These are phyloP conservation scores for Taurulus bubalis DNA, from an alignment of 2,113 vertebrate genomes.

Conservation along the genomic window DNA sequence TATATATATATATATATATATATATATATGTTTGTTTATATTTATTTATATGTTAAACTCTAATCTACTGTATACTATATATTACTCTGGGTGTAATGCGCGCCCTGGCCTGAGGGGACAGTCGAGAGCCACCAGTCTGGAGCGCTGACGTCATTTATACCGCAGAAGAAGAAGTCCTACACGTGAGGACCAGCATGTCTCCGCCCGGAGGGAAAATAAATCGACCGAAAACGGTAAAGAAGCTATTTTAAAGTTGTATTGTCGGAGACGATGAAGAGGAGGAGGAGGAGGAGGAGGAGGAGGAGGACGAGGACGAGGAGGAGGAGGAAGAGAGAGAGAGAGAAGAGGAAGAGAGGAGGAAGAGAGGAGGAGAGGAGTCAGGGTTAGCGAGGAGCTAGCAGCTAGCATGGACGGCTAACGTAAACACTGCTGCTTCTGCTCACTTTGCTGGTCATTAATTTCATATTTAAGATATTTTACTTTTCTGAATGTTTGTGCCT, in stretches of 20 bases:
- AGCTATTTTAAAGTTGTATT: background rate
- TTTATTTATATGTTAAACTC: too few relatives aligned
- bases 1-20: too few relatives aligned
- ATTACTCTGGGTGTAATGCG: background rate
- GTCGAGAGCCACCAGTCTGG: background rate
- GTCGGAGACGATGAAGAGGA: background rate
- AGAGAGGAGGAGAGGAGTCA: background rate
- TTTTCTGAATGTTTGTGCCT: background rate
- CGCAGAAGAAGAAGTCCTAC: constrained; percentile 10
- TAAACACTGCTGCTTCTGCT: background rate
- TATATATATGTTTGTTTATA: too few relatives aligned
- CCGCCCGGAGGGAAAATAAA: constrained; percentile 82
- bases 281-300: too few relatives aligned
- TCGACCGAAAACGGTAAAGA: constrained; percentile 83
- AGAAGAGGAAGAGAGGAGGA: background rate
- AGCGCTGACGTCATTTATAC: background rate
- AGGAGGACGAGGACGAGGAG: background rate
- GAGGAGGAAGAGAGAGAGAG: too few relatives aligned
- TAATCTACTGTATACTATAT: too few relatives aligned
- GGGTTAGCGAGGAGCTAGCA: background rate
- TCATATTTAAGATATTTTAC: background rate
- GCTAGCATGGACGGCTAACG: background rate
- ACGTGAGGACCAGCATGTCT: constrained; percentile 58
- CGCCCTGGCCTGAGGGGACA: background rate
- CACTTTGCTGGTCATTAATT: background rate